Base-by-base conservation (phyloP, 1,140 invertebrate genomes). In the Eupeodes corollae region DNA sequence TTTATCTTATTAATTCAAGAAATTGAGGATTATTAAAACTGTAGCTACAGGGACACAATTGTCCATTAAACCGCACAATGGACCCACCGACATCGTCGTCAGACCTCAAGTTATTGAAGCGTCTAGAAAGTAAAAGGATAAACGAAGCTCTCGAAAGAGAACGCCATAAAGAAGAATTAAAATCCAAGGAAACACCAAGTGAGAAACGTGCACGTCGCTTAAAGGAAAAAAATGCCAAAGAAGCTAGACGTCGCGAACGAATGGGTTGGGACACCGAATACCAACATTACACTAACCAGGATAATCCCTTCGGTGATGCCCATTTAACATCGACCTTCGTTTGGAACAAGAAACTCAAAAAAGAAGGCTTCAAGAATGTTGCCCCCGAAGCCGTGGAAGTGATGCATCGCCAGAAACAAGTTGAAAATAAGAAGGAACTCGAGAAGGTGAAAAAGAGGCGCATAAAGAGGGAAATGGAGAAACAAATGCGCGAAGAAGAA, bases 271-370 rank as follows among this genome's bases (percentile, higher is more conserved):
- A 95, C 70, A 89, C 89, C 55, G 91, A 96, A 67, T 93, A 95
- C 66, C 74, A 91, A 16, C 91, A 92, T 56, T 99, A 98, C 61
- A 98, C 94, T 11, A 97, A 99, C 70, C 85, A 85, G 18, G 94
- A 98, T 67, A 99, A 99, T 75, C 96, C 96, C 1, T 99, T 98
- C 73, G 95, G 96, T 2, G 96, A 99, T 77, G 88, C 86, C 11
- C 91, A 92, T 67, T 75, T 98, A 8, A 72, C 91, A 1, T 83
- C 90, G 15, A 91, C 90, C 0, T 99, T 99, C 74, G 86, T 96
- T 5, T 99, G 96, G 96, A 77, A 77, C 2, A 98, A 98, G 67
- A 99, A 99, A 69, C 72, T 98, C 31, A 84, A 93, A 52, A 93
- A 95, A 58, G 93, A 98, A 67, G 96, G 95, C 8, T 73, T 95